phyloP scores from a whole-genome alignment of 1,140 invertebrate genomes.

The Euschistus heros region DNA sequence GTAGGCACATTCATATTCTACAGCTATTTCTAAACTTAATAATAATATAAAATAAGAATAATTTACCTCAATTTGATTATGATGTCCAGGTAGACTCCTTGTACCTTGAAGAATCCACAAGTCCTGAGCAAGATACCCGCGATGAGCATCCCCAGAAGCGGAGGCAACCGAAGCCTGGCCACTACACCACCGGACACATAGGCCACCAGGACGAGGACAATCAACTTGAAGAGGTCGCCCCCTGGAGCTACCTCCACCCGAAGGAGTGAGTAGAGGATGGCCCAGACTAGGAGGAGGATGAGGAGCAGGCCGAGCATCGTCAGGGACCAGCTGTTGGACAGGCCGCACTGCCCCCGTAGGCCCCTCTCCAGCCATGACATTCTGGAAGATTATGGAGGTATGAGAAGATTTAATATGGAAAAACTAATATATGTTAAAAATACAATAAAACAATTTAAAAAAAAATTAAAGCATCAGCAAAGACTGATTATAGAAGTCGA shows the following conservation, averaged over 20 bases:
- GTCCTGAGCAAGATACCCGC: slow-evolving; percentile 31
- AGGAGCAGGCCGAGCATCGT: slow-evolving; percentile 20
- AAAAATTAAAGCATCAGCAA: no score
- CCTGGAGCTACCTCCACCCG: slow-evolving; percentile 24
- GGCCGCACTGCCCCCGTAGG: slow-evolving; percentile 14
- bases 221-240: slow-evolving; percentile 29
- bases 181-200: slow-evolving; percentile 27
- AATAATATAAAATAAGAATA: not conserved
- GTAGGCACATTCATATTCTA: no score
- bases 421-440: no score
- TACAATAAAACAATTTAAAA: no score
- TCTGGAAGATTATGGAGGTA: no score
- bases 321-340: slow-evolving; percentile 24
- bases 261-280: slow-evolving; percentile 26
- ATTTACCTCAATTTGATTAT: slow-evolving; percentile 29
- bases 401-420: no score
- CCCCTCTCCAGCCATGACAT: slow-evolving; percentile 9
- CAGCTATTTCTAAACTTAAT: no score
- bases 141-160: slow-evolving; percentile 32
- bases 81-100: slow-evolving; percentile 27
- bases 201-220: slow-evolving; percentile 27
- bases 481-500: no score
- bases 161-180: slow-evolving; percentile 25
- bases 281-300: slow-evolving; percentile 22
- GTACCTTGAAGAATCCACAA: slow-evolving; percentile 30